Percentiles rank a stretch among this genome's conserved stretches.
phyloP scores from a whole-genome alignment of 2,113 vertebrate species.

The Trochalopteron elliotii region DNA sequence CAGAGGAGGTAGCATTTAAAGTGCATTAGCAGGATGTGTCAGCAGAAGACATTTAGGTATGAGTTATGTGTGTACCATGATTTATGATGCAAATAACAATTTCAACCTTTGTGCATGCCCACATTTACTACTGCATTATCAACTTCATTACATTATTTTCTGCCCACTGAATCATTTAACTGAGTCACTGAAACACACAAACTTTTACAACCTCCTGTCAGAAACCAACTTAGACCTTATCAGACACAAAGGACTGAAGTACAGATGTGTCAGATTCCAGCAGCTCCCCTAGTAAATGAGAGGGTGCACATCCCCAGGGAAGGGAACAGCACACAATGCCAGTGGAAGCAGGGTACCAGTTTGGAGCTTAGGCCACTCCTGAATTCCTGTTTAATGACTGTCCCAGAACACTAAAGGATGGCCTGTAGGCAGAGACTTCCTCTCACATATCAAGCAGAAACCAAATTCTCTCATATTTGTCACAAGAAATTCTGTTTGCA shows the following conservation, averaged over 20 bases:
- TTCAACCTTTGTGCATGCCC: slow-evolving; percentile 22
- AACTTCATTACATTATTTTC: background rate
- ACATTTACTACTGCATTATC: background rate
- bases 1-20: slow-evolving; percentile 4
- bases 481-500: background rate
- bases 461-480: background rate
- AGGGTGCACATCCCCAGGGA: background rate
- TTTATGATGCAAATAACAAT: slow-evolving; percentile 29
- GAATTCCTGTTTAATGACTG: background rate
- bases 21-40: background rate
- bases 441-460: background rate
- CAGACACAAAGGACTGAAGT: background rate
- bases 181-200: slow-evolving; percentile 21
- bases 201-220: background rate
- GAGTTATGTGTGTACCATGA: background rate
- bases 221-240: background rate
- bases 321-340: background rate
- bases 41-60: slow-evolving; percentile 6
- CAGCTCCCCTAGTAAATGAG: background rate
- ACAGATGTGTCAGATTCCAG: background rate
- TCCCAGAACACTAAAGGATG: background rate
- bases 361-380: background rate
- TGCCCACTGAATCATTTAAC: background rate
- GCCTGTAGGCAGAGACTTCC: background rate
- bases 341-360: background rate